These are phyloP conservation scores for Agriopis marginaria DNA, from an alignment of 2,888 invertebrate genomes.

Conservation along the genomic window DNA sequence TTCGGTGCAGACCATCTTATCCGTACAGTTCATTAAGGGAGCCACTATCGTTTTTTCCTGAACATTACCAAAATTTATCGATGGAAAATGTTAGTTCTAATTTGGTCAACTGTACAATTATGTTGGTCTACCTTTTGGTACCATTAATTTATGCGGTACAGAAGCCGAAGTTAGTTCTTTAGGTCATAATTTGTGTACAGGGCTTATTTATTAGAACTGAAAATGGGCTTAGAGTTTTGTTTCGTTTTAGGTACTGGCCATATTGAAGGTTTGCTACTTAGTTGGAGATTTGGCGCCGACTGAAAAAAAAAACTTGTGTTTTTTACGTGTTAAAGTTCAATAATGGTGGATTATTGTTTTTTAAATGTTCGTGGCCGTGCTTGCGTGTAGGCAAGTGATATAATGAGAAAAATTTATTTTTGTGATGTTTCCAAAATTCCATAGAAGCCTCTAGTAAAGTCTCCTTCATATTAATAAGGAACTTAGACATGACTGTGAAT, in stretches of 20 bases:
- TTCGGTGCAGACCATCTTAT: conserved; percentile 38
- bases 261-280: no score
- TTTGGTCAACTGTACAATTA: neutral
- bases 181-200: conserved; percentile 31
- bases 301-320: no score
- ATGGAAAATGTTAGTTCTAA: neutral
- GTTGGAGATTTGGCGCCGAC: no score
- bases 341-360: no score
- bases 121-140: conserved; percentile 1
- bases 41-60: neutral
- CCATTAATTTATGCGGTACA: conserved; percentile 38
- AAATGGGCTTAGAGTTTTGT: conserved; percentile 18
- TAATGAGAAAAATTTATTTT: no score
- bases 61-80: neutral
- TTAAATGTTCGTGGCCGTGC: no score
- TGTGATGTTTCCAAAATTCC: no score
- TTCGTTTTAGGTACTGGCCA: conserved; percentile 6
- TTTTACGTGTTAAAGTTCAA: no score
- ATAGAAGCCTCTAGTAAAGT: no score
- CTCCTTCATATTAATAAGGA: no score
- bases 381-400: no score
- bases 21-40: neutral
- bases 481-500: no score
- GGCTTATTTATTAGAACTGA: conserved; percentile 25
- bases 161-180: conserved; percentile 25